Base-by-base conservation (phyloP, 2,797 vertebrate species). In the Tarsius wallacei region DNA sequence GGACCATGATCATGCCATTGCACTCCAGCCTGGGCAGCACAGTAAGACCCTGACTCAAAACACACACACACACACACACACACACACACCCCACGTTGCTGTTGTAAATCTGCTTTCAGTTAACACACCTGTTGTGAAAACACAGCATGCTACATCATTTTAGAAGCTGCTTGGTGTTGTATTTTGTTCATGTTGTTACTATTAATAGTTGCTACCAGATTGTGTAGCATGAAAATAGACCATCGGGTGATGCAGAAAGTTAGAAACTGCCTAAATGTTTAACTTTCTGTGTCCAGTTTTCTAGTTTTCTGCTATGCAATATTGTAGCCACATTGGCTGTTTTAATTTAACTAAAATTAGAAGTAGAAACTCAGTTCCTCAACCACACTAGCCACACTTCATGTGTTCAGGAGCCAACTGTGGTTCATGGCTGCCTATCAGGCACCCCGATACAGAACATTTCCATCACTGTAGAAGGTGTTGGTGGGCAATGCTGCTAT, bases 91-190 rank as follows among this genome's bases (percentile, higher is more conserved):
- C 64, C 49, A 59, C 42, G n/a, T 66, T 66, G 42, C 36, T 90
- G 31, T 87, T 82, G 87, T 76, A 88, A 80, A 55, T 78, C 15
- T 74, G 42, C 31, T 42, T 91, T 51, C 57, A 74, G 66, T 84
- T 73, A 55, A 33, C 4, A 47, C 5, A 33, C 19, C 49, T 93
- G 17, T 88, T 87, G 49, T 68, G 47, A 64, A 63, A 63, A 36
- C 36, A 66, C 12, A 87, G 22, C 7, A 0, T 85, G 61, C 49
- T 59, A 68, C 15, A 63, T 49, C 33, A 6, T 66, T 83, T 94
- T 84, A 85, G 71, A 80, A 90, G 51, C 74, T 66, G 26, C 63
- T 61, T 94, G 78, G n/a, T 81, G 63, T 73, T 77, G 42, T 95
- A 36, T 42, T 94, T 89, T 21, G 33, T 42, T 42, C 42, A 42